A percentile compares a stretch with the other conserved stretches of the same genome.
Conservation (phyloP, 2,113 vertebrate genomes). For the Zingel zingel region DNA sequence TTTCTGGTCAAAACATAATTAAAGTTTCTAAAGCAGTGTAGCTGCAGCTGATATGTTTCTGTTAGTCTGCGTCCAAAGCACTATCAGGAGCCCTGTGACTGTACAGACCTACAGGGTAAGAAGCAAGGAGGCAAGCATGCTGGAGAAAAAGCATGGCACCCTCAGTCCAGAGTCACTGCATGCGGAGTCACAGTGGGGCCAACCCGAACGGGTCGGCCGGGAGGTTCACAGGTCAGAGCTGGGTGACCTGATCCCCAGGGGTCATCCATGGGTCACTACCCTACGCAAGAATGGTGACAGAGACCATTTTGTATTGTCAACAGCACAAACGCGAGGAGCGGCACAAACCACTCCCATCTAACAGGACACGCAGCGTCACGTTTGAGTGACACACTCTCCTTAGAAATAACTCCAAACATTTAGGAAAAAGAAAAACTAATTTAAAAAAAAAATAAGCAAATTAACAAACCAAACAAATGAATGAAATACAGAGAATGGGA, state of each 20-base stretch:
- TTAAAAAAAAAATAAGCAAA: constrained; percentile 78
- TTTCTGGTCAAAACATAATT: constrained; percentile 11
- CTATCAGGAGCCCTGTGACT: constrained; percentile 66
- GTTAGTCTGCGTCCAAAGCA: constrained; percentile 70
- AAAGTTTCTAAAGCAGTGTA: constrained; percentile 42
- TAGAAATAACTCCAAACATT: constrained; percentile 69
- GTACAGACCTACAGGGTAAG: constrained; percentile 76
- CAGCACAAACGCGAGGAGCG: constrained; percentile 79
- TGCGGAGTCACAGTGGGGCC: constrained; percentile 83
- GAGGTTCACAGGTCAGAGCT: constrained; percentile 76
- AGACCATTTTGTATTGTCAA: constrained; percentile 83
- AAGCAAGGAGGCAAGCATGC: constrained; percentile 81
- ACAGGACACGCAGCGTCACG: constrained; percentile 71
- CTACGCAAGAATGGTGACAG: constrained; percentile 71
- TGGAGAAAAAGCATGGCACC: constrained; percentile 85
- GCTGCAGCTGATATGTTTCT: constrained; percentile 75
- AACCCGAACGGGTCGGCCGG: constrained; percentile 68
- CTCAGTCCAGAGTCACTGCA: constrained; percentile 85
- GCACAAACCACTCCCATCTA: constrained; percentile 64
- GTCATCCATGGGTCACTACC: constrained; percentile 78
- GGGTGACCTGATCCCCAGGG: constrained; percentile 73
- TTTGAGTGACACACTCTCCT: constrained; percentile 83
- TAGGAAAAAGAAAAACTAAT: constrained; percentile 43
- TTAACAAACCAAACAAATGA: constrained; percentile 76
- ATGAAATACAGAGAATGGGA: constrained; percentile 50